Base-by-base conservation (phyloP, 2,888 invertebrate species). In the Drosophila pegasa region DNA sequence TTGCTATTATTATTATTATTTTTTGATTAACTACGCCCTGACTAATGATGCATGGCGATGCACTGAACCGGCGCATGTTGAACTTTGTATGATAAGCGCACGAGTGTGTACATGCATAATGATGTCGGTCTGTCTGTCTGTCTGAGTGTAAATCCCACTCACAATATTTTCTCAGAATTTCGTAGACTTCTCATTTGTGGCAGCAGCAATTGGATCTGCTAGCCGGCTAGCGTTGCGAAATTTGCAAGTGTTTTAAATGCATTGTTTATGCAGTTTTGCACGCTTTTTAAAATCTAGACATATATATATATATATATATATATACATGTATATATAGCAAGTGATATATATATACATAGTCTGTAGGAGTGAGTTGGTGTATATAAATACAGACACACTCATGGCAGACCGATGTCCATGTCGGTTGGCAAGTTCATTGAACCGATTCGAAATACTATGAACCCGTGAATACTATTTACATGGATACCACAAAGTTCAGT, bases 371-470 rank as follows among this genome's bases (percentile, higher is more conserved):
- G n/a, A 25, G 12, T 12, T 7, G 8, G 29, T n/a, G 9, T 27
- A 35, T 52, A 35, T 31, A 41, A 8, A 16, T 38, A 16, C 25
- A 63, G 40, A 48, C 33, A 62, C 25, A 58, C 56, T 45, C 37
- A 29, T 47, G 38, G 38, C 20, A 37, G 47, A 41, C 57, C n/a
- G 25, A 16, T 5, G 29, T 7, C 37, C 37, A 25, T 5, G 27
- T 45, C 20, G 38, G 48, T 58, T 58, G 47, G 45, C 65, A 73
- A 63, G 82, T 88, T 88, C 88, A 86, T 66, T 83, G 82, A 75
- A 75, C 88, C 73, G 50, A 55, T 51, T 71, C 52, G 43, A 78
- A 63, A 40, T 57, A 62, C 65, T 52, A n/a, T 41, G 25, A 58
- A 47, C 48, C 40, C 43, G 41, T n/a, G 37, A 20, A 40, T 22